Base-by-base conservation (phyloP, 2,888 invertebrate species). In the Acronicta leporina region DNA sequence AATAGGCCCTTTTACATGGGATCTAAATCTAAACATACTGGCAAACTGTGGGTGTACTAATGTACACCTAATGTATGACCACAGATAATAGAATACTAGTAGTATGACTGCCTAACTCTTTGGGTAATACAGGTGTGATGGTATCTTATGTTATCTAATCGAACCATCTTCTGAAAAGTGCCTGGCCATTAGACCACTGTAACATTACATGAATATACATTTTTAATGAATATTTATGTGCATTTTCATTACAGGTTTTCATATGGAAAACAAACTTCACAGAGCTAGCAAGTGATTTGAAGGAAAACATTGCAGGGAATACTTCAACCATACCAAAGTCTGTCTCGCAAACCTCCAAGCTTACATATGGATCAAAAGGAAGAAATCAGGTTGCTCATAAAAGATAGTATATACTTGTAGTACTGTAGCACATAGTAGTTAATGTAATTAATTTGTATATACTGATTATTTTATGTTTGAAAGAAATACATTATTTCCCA, bases 251-350 rank as follows among this genome's bases (percentile, higher is more conserved):
- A 15, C 80, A 95, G 95, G 90, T 95, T 9, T 91, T 94, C 69
- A 82, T 95, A 55, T 95, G 95, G 95, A 95, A 92, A 83, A 94
- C 95, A 13, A 95, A 95, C 76, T 95, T 95, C 69, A 91, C 92
- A 58, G 87, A 90, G 69, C 79, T 92, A 41, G 80, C 80, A 48
- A 84, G 68, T 81, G 90, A 91, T 41, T 57, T 68, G 30, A 92
- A 92, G 64, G 94, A 94, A 69, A 93, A 94, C 80, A 54, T 86
- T 9, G 78, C 67, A 35, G 83, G 87, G 48, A 89, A 87, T 75
- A 62, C 71, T 53, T 67, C 82, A 42, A 59, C 82, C 30, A 63
- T 80, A 50, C 77, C 85, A 35, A 84, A 77, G 67, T 79, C 86
- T 56, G 48, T 68, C 15, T 80, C 83, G 16, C 86, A 86, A 60